Conservation (phyloP, 2,888 invertebrate species). For the Parthenolecanium corni region DNA sequence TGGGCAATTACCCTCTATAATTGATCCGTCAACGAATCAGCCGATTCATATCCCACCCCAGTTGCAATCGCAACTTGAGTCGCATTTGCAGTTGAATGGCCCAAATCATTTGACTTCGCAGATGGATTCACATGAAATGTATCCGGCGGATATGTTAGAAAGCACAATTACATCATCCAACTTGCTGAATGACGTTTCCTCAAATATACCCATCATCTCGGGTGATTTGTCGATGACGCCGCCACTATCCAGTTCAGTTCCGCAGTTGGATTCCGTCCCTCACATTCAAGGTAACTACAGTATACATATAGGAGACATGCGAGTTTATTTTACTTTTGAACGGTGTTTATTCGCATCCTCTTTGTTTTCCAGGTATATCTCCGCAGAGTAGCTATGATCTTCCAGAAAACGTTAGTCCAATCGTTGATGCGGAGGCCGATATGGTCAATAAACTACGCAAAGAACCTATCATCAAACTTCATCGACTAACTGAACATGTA, state of each 20-base stretch:
- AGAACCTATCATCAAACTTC: constrained; percentile 9
- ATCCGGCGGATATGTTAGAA: constrained; percentile 24
- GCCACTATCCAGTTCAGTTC: constrained; percentile 22
- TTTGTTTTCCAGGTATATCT: not conserved
- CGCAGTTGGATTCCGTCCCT: constrained; percentile 22
- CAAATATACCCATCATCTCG: constrained; percentile 3
- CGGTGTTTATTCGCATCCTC: not conserved
- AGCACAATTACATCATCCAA: constrained; percentile 13
- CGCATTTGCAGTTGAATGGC: constrained; percentile 14
- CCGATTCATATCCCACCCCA: constrained; percentile 23
- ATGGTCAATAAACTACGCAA: not conserved
- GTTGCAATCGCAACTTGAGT: constrained; percentile 21
- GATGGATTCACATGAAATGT: constrained; percentile 17
- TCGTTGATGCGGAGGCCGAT: constrained; percentile 1
- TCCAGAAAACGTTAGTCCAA: constrained; percentile 2
- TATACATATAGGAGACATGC: too few species aligned
- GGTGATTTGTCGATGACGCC: constrained; percentile 25
- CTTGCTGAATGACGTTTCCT: not conserved
- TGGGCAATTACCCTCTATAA: constrained; percentile 11
- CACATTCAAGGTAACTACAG: constrained; percentile 6
- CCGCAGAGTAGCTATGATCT: constrained; percentile 1
- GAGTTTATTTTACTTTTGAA: not conserved
- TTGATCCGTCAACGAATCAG: constrained; percentile 16
- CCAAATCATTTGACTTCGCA: constrained; percentile 10
- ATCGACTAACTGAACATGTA: not conserved